These are phyloP conservation scores for Oenanthe oenanthe DNA, from an alignment of 2,113 vertebrate genomes.

Conservation along the genomic window DNA sequence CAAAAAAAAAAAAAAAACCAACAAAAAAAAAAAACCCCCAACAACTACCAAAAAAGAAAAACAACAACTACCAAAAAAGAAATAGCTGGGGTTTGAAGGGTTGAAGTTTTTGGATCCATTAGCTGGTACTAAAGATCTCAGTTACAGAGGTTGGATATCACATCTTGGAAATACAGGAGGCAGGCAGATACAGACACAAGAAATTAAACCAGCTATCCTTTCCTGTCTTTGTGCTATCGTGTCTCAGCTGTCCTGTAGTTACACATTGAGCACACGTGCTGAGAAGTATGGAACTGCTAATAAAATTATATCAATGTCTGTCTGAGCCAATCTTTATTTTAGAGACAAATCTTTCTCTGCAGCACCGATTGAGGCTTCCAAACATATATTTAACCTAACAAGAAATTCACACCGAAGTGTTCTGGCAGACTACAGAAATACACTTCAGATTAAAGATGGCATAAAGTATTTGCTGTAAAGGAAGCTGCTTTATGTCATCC, in stretches of 20 bases:
- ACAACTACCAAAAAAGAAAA: too few relatives aligned
- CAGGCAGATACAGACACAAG: background rate
- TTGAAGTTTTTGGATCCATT: background rate
- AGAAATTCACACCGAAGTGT: background rate
- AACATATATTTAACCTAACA: conserved; percentile 15
- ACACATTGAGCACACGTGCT: background rate
- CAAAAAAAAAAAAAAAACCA: background rate
- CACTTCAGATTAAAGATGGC: conserved; percentile 32
- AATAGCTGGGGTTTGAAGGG: background rate
- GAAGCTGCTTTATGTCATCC: conserved; percentile 20
- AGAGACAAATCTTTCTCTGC: conserved; percentile 10
- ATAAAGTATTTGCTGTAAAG: background rate
- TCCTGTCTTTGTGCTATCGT: background rate
- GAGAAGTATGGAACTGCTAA: conserved; percentile 9
- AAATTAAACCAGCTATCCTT: background rate
- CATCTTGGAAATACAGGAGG: background rate
- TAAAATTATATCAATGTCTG: conserved; percentile 15
- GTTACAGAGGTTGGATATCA: background rate
- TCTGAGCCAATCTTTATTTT: background rate
- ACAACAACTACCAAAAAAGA: too few relatives aligned
- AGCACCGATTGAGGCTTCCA: conserved; percentile 21
- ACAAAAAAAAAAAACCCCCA: background rate
- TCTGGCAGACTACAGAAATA: conserved; percentile 33
- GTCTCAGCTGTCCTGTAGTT: conserved; percentile 32
- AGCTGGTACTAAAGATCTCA: background rate